Evolutionary conservation across 1,140 invertebrate species (phyloP), one percentile per base, ranked within the genome.

Genomic region (Stenopsyche tienmushanensis): DNA sequence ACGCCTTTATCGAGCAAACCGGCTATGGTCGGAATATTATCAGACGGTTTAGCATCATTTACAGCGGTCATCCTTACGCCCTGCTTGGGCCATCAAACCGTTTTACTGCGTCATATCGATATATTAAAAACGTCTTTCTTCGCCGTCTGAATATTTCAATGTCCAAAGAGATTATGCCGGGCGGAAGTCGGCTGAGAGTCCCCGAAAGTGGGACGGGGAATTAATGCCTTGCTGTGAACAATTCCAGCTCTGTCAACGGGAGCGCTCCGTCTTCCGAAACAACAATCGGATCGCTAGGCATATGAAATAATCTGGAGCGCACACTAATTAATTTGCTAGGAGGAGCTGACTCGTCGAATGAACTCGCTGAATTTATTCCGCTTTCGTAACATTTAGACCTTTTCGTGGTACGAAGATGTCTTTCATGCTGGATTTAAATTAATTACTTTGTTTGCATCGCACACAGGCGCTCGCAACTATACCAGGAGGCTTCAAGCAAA

Each of bases 21-120:
- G 55, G 39, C 25, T n/a, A 57, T 25, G 34, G 49, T 15, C 49
- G 23, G 55, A 58, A 58, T 58, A 58, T 58, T 58, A 58, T 58
- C 55, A 25, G 52, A 21, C 29, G 55, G 39, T 45, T 58, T 44
- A 21, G 55, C 29, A 23, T 39, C 55, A 18, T 58, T 58, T 58
- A 58, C 55, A 58, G 9, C 17, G 55, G 17, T 15, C 55, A 15
- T 15, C 18, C 39, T 15, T 34, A 42, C n/a, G 18, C 18, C 41
- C 9, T 13, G 9, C 50, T n/a, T 3, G 9, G 50, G 50, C 20
- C 18, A 44, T 44, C n/a, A 44, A 44, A 15, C 41, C 41, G 13
- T 13, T 17, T 13, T 44, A 44, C n/a, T n/a, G 13, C 3, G 41
- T 44, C 41, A 44, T 44, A 17, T 44, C 13, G 41, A 44, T 17